These are phyloP conservation scores for human (Homo sapiens) DNA, from an alignment of 2,113 vertebrate species.

Conservation along the genomic window DNA sequence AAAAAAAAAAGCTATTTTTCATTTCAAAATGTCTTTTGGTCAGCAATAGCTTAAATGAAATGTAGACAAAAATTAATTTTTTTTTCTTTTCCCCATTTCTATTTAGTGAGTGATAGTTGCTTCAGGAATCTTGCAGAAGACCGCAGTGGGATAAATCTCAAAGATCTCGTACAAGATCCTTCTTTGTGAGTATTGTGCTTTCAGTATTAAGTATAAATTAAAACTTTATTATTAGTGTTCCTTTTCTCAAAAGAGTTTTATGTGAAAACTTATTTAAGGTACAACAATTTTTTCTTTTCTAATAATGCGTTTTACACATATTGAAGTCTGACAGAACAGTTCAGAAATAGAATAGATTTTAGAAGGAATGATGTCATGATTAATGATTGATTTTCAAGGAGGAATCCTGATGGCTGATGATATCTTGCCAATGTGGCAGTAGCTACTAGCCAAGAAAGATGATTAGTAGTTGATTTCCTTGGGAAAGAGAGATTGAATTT, in stretches of 20 bases:
- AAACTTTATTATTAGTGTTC: slow-evolving; percentile 60
- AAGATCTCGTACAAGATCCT: slow-evolving; percentile 99
- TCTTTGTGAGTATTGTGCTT: slow-evolving; percentile 94
- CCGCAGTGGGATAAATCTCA: slow-evolving; percentile 99
- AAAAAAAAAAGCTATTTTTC: neutral
- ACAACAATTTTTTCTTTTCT: slow-evolving; percentile 39
- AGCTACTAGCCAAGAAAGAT: neutral
- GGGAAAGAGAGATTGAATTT: neutral
- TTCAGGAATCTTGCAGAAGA: slow-evolving; percentile 99
- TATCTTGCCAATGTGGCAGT: neutral
- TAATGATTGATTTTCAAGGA: slow-evolving; percentile 31
- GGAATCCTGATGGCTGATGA: neutral
- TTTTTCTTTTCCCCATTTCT: slow-evolving; percentile 66
- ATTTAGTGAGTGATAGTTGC: slow-evolving; percentile 99
- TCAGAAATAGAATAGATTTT: slow-evolving; percentile 16
- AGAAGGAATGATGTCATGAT: neutral
- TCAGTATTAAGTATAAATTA: slow-evolving; percentile 77
- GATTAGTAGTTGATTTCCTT: neutral
- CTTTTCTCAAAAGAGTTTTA: slow-evolving; percentile 66
- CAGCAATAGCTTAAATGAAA: slow-evolving; percentile 33
- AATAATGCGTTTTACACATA: slow-evolving; percentile 23
- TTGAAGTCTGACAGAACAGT: neutral
- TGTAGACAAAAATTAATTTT: slow-evolving; percentile 49
- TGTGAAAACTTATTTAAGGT: slow-evolving; percentile 57
- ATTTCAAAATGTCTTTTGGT: slow-evolving; percentile 33